Conservation (phyloP, 2,888 invertebrate species). For the Therioaphis trifolii region DNA sequence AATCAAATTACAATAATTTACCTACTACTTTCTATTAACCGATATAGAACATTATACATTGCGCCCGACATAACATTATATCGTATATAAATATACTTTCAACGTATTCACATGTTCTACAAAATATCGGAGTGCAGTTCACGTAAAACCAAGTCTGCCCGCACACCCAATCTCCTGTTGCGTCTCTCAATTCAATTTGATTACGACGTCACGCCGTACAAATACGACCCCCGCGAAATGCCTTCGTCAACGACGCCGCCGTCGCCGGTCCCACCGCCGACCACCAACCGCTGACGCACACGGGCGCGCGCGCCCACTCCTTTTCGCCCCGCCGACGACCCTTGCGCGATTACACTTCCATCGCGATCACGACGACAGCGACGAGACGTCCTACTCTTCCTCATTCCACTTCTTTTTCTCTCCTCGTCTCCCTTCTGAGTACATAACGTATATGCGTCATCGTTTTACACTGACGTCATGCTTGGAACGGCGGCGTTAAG, state of each 20-base stretch:
- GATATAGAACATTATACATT: no score
- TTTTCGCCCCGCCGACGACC: background rate
- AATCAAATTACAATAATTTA: no score
- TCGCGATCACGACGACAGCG: background rate
- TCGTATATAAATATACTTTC: no score
- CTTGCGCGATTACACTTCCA: background rate
- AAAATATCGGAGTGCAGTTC: no score
- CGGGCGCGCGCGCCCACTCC: constrained; percentile 1
- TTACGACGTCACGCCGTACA: background rate
- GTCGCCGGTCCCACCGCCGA: background rate
- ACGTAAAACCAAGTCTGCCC: no score
- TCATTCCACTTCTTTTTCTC: no score
- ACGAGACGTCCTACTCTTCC: no score
- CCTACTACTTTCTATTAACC: no score
- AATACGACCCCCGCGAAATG: background rate
- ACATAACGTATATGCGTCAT: background rate
- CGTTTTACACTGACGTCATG: background rate
- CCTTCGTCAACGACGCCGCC: background rate
- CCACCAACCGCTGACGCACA: background rate
- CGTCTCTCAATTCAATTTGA: constrained; percentile 1
- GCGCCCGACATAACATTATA: no score
- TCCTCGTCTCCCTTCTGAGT: background rate
- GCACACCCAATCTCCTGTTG: background rate
- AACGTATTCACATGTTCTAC: no score
- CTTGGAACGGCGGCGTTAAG: background rate